These are phyloP conservation scores for Hyposoter didymator DNA, from an alignment of 2,888 invertebrate species.

Conservation along the genomic window DNA sequence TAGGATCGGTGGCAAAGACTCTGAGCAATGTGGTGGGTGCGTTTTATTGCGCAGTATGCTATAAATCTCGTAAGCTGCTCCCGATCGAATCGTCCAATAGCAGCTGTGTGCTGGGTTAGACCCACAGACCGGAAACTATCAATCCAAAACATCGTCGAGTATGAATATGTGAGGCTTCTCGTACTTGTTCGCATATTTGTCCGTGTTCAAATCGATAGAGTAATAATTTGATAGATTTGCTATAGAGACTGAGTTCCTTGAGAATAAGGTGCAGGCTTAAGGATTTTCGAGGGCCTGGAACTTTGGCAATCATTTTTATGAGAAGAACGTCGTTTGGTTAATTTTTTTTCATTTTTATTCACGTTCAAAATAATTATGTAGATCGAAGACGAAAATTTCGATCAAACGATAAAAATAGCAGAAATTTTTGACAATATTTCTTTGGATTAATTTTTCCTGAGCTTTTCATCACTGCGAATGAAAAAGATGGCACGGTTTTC, in stretches of 20 bases:
- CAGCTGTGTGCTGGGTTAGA: constrained; percentile 68
- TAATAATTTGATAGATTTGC: neutral
- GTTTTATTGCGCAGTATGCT: constrained; percentile 61
- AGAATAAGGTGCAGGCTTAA: neutral
- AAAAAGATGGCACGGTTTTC: constrained; percentile 46
- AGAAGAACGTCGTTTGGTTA: neutral
- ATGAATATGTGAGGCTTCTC: constrained; percentile 59
- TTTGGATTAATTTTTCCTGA: neutral
- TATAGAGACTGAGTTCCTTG: neutral
- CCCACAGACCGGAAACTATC: constrained; percentile 70
- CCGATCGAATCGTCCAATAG: constrained; percentile 69
- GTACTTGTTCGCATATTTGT: constrained; percentile 26
- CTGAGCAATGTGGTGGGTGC: constrained; percentile 57
- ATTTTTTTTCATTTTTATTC: neutral
- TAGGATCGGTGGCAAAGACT: constrained; percentile 13
- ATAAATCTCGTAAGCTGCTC: constrained; percentile 65
- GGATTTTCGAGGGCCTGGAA: neutral
- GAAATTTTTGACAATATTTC: no score
- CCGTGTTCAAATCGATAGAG: neutral
- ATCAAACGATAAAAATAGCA: neutral
- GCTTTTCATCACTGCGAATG: neutral
- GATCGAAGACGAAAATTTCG: no score
- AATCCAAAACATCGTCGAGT: constrained; percentile 70
- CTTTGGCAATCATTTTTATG: neutral
- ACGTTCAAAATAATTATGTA: neutral